Base-by-base conservation (phyloP, 2,113 vertebrate species). In the Edolisoma coerulescens region DNA sequence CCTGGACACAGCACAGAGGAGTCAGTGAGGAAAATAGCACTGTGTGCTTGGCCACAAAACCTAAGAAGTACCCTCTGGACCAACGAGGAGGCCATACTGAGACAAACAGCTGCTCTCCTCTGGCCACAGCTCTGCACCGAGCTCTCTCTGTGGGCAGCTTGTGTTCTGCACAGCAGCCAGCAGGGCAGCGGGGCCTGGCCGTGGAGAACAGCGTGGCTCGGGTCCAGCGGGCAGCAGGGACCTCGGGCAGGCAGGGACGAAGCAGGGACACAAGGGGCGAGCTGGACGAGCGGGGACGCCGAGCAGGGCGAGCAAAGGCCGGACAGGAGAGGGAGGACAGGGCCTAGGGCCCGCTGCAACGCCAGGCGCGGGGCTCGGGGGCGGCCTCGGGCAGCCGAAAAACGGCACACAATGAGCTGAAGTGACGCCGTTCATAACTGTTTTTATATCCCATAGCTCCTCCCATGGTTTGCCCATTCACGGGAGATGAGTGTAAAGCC, bases 371-470 rank as follows among this genome's bases (percentile, higher is more conserved):
- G 53, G 18, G 41, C 44, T 26, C 50, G 1, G 32, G 39, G 39
- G 17, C 1, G 3, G 32, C 41, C 52, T n/a, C 5, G 1, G 21
- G 35, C 30, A 7, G 22, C 33, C 0, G 4, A 7, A 6, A 21
- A 56, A 37, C 11, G 1, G 3, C 3, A 0, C 61, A 9, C 33
- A 19, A 2, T 3, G 61, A 32, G 27, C n/a, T 20, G 0, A 17
- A 56, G 41, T 0, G 2, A 19, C 6, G 8, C 63, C 12, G 8
- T 47, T 57, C 37, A 16, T 13, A 21, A 16, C 8, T n/a, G 17
- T 11, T 68, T 47, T 39, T 27, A 4, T 8, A 28, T 2, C 35
- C 42, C 30, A 49, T 1, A 18, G 53, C 30, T n/a, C 64, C 64
- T 57, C 11, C 64, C 64, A 59, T 2, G 28, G 78, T 27, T 47